A percentile compares a stretch with the other conserved stretches of the same genome.
phyloP scores from a whole-genome alignment of 2,797 vertebrate species.

The Labeo calbasu region DNA sequence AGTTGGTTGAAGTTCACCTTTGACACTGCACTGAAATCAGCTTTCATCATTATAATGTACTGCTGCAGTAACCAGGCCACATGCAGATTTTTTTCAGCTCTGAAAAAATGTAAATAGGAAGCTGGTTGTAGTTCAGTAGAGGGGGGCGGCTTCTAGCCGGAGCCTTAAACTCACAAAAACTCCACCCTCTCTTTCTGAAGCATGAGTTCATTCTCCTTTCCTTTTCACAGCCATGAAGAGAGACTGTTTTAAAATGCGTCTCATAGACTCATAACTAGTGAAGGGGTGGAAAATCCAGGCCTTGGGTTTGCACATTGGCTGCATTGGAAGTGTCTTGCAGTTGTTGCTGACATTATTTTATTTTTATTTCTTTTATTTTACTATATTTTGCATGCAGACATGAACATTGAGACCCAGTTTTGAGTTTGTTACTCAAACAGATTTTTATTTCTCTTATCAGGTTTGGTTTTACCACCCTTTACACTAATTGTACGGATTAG shows the following conservation, averaged over 20 bases:
- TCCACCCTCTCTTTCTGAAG: conserved; percentile 67
- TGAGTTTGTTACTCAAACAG: background rate
- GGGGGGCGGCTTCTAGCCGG: background rate
- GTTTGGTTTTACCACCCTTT: background rate
- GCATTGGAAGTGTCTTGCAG: background rate
- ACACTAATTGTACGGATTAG: background rate
- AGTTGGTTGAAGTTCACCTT: conserved; percentile 21
- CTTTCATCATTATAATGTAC: background rate
- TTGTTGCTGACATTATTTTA: background rate
- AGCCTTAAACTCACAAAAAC: conserved; percentile 21
- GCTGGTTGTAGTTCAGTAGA: conserved; percentile 33
- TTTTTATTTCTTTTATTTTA: background rate
- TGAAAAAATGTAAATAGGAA: background rate
- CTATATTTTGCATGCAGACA: background rate
- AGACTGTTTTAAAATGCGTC: conserved; percentile 35
- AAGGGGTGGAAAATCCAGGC: conserved; percentile 2
- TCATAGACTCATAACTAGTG: background rate
- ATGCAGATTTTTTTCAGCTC: background rate
- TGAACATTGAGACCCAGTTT: background rate
- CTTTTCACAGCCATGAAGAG: conserved; percentile 69
- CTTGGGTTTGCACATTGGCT: conserved; percentile 1
- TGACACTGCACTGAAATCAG: conserved; percentile 20
- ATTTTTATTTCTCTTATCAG: background rate
- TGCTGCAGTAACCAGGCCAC: conserved; percentile 16
- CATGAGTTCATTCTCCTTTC: conserved; percentile 73